phyloP scores from a whole-genome alignment of 2,888 invertebrate genomes.

The Amblyteles armatorius region DNA sequence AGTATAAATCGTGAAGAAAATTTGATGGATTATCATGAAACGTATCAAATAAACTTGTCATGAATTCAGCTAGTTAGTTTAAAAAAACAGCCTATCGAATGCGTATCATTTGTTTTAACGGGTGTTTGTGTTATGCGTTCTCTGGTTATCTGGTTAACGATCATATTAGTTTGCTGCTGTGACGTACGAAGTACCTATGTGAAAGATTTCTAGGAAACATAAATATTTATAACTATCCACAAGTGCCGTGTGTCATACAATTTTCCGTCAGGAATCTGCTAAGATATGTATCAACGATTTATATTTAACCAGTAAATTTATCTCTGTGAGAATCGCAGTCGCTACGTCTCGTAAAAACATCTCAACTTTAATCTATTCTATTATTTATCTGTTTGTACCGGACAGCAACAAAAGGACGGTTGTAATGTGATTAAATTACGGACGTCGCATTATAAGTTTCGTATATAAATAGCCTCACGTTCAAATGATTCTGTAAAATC shows the following conservation, averaged over 20 bases:
- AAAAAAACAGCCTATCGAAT: background rate
- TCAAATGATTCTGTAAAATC: no score
- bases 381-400: background rate
- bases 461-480: background rate
- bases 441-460: background rate
- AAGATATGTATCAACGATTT: slow-evolving; percentile 1
- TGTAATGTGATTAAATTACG: background rate
- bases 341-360: background rate
- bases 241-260: background rate
- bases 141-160: background rate
- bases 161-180: background rate
- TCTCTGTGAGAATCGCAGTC: background rate
- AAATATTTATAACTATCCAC: slow-evolving; percentile 22
- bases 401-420: background rate
- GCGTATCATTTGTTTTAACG: background rate
- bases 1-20: no score
- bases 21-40: no score
- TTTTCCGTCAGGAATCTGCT: slow-evolving; percentile 6
- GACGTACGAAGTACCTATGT: background rate
- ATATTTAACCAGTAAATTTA: background rate
- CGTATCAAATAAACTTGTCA: no score
- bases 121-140: background rate
- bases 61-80: background rate
- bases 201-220: slow-evolving; percentile 29
- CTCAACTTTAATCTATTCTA: background rate